phyloP scores from a whole-genome alignment of 1,140 invertebrate genomes.

The honey bee (Apis mellifera) region DNA sequence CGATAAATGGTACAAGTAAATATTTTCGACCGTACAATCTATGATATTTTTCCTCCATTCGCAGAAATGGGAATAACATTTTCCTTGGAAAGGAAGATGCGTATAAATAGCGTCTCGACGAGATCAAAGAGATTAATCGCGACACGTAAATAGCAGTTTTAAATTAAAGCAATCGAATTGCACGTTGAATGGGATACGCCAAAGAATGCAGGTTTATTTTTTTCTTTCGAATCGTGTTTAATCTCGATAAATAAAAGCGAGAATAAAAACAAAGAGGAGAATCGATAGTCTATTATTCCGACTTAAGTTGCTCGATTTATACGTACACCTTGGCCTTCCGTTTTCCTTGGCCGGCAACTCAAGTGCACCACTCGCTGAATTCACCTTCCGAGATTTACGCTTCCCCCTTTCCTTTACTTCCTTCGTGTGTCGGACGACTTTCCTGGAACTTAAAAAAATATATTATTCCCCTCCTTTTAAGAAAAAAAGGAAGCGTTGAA shows the following conservation, averaged over 20 bases:
- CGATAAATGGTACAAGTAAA: no score
- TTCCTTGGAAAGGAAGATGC: no score
- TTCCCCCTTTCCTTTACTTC: background rate
- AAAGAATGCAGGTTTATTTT: background rate
- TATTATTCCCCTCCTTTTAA: no score
- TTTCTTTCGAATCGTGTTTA: constrained; percentile 52
- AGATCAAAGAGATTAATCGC: background rate
- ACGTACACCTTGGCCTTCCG: constrained; percentile 65
- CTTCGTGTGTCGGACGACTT: background rate
- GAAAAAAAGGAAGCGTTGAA: background rate
- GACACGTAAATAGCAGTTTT: background rate
- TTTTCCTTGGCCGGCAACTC: constrained; percentile 45
- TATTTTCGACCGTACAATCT: no score
- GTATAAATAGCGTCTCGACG: no score
- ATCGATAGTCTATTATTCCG: constrained; percentile 77
- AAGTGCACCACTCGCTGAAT: constrained; percentile 40
- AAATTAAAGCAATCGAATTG: background rate
- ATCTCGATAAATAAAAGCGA: constrained; percentile 75
- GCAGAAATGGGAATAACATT: no score
- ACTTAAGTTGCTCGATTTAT: constrained; percentile 72
- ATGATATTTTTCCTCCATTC: no score
- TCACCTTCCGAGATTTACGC: constrained; percentile 55
- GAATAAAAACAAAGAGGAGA: constrained; percentile 27
- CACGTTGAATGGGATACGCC: background rate
- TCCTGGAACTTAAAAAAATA: background rate